These are phyloP conservation scores for Microcaecilia unicolor DNA, from an alignment of 2,797 vertebrate species.

Conservation along the genomic window DNA sequence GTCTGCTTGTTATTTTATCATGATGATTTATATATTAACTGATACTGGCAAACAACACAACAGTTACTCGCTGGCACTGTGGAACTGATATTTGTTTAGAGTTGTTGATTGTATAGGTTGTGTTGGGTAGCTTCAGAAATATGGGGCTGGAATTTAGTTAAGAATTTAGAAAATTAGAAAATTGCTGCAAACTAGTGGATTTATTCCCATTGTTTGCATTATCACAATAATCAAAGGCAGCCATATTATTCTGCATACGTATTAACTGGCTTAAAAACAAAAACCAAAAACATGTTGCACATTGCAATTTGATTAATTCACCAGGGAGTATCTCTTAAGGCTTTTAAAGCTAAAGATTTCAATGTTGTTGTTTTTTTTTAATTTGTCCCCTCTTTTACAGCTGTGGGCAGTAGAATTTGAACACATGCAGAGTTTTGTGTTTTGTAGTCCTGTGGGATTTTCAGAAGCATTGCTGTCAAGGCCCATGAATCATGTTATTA, in stretches of 20 bases:
- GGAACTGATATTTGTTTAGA: slow-evolving; percentile 18
- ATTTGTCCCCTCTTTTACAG: slow-evolving; percentile 60
- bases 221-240: slow-evolving; percentile 69
- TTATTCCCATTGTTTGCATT: slow-evolving; percentile 63
- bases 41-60: slow-evolving; percentile 1
- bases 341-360: slow-evolving; percentile 77
- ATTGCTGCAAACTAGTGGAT: slow-evolving; percentile 41
- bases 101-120: too few species aligned
- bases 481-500: slow-evolving; percentile 74
- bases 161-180: slow-evolving; percentile 45
- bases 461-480: slow-evolving; percentile 70
- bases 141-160: too few species aligned
- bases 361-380: too few species aligned
- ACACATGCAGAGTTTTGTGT: slow-evolving; percentile 70
- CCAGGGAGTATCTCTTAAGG: slow-evolving; percentile 66
- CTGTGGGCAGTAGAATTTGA: slow-evolving; percentile 74
- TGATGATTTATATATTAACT: slow-evolving; percentile 28
- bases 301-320: slow-evolving; percentile 72
- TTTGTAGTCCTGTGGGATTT: slow-evolving; percentile 67
- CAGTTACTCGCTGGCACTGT: slow-evolving; percentile 24
- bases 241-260: slow-evolving; percentile 71
- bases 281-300: too few species aligned
- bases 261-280: slow-evolving; percentile 71
- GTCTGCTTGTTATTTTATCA: slow-evolving; percentile 9
- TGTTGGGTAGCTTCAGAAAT: too few species aligned